phyloP scores from a whole-genome alignment of 2,888 invertebrate species.

The Macrophya alboannulata region DNA sequence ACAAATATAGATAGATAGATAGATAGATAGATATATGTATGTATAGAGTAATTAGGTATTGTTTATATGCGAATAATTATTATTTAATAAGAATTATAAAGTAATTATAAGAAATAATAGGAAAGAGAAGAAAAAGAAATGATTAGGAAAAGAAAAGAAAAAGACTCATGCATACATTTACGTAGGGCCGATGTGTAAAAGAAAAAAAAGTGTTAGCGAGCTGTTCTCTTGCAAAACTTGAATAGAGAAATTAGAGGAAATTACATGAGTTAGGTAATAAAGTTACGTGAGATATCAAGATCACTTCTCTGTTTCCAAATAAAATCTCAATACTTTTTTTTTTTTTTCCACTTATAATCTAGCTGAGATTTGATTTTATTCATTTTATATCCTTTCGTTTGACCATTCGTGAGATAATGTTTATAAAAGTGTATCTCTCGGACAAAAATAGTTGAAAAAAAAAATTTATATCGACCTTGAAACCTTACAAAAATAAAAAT shows the following conservation, averaged over 20 bases:
- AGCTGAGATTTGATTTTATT: not conserved
- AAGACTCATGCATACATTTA: slow-evolving; percentile 19
- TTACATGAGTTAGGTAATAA: not conserved
- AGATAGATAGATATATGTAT: not conserved
- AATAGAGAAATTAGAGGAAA: not conserved
- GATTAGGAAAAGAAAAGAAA: not conserved
- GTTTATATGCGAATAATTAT: slow-evolving; percentile 13
- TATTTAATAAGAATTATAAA: not conserved
- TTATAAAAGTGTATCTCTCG: not conserved
- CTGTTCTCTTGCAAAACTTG: slow-evolving; percentile 3
- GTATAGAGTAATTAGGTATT: not conserved
- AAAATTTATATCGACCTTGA: not conserved
- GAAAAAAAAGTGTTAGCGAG: not conserved
- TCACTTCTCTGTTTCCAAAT: not conserved
- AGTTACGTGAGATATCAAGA: slow-evolving; percentile 2
- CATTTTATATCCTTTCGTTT: not conserved
- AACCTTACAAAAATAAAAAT: not conserved
- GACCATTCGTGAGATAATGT: not conserved
- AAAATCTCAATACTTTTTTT: not conserved
- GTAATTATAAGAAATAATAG: not conserved
- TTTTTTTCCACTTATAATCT: not conserved
- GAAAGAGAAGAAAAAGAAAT: not conserved
- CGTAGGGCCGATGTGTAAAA: not conserved
- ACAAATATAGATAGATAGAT: not conserved
- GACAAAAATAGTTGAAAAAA: not conserved